Base-by-base conservation (phyloP, 1,140 invertebrate species). In the Teleogryllus occipitalis region DNA sequence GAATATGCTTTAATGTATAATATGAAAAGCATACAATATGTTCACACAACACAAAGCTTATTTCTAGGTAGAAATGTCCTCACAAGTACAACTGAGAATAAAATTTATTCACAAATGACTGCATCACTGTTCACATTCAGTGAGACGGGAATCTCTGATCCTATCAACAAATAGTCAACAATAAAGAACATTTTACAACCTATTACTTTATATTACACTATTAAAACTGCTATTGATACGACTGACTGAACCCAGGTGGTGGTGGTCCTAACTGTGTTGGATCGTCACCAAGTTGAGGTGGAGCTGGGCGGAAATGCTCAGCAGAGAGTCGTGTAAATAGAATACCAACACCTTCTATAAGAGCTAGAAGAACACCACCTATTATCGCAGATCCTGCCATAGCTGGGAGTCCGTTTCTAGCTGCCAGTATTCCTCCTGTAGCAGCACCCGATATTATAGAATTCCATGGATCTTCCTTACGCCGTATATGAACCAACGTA, bases 391-490 rank as follows among this genome's bases (percentile, higher is more conserved):
- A 98, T 8, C 96, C 97, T 80, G 94, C 91, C 96, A 99, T 99
- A 0, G 97, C 94, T 77, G 92, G 93, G 47, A 87, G 83, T 47
- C 98, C 98, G 89, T 95, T 97, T 90, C 98, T 91, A 12, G 97
- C 95, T 49, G 98, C 95, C 81, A 99, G 87, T 83, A 99, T 95
- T 74, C 95, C 98, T 75, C 98, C 98, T 74, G 98, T 99, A 0
- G 95, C 89, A 12, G 96, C 97, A 8, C 97, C 98, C 88, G 96
- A 98, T 80, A 96, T 96, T 72, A 99, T 99, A 0, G 97, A 98
- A 87, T 97, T 99, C 96, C 96, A 98, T 0, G 97, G 97, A 87
- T 98, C 97, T 90, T 99, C 98, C 85, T 99, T 99, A 86, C 98
- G 95, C 79, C 97, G 88, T 79, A 99, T 89, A 85, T 97, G 95